These are phyloP conservation scores for Enteromius thamalakanensis DNA, from an alignment of 2,797 vertebrate species.

Conservation along the genomic window DNA sequence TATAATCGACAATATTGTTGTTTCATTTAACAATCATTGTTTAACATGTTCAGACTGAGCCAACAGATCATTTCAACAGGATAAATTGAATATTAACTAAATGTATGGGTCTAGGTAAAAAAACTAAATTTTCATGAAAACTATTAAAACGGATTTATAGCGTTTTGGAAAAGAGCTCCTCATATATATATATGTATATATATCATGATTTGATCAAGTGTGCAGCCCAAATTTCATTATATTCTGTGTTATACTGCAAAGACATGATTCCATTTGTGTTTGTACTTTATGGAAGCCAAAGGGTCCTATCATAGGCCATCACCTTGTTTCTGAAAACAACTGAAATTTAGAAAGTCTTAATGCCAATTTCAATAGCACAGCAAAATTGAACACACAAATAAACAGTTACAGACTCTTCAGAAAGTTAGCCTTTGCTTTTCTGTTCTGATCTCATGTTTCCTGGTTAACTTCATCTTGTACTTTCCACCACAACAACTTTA, in stretches of 20 bases:
- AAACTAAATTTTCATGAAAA: too few species aligned
- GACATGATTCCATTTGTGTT: not conserved
- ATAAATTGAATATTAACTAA: too few species aligned
- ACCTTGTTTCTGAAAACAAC: not conserved
- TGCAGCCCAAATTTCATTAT: not conserved
- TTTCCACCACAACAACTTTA: slow-evolving; percentile 43
- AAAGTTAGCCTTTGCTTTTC: not conserved
- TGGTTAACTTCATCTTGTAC: slow-evolving; percentile 33
- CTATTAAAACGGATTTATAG: too few species aligned
- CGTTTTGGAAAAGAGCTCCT: too few species aligned
- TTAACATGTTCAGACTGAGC: too few species aligned
- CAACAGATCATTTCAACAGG: too few species aligned
- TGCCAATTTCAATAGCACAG: not conserved
- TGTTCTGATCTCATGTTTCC: slow-evolving; percentile 35
- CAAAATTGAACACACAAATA: not conserved
- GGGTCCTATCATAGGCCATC: not conserved
- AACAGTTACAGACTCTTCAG: not conserved
- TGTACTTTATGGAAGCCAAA: not conserved
- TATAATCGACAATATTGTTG: too few species aligned
- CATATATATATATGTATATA: too few species aligned
- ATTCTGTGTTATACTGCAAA: too few species aligned
- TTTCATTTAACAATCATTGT: too few species aligned
- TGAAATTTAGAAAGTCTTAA: too few species aligned
- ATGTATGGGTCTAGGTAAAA: too few species aligned
- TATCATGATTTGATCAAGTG: not conserved